Evolutionary conservation across 2,113 vertebrate species (phyloP).

Genomic region (Vulpes ferrilata): DNA sequence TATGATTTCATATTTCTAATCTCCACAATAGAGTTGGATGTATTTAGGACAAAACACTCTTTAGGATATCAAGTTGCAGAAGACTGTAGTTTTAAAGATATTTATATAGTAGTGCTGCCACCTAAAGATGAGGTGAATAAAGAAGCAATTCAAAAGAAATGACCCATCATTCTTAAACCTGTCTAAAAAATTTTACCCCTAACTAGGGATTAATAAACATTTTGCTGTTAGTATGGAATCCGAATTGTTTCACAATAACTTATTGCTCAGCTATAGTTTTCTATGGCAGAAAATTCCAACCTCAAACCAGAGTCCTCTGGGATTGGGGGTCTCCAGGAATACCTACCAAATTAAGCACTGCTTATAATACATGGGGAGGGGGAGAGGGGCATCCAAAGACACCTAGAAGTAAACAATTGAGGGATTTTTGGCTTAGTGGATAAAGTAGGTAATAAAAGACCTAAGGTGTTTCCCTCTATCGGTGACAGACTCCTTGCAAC

Average conservation of each 20-base stretch:
- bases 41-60: conserved; percentile 59
- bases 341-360: neutral
- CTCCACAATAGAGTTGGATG: conserved; percentile 55
- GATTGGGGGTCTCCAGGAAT: conserved; percentile 5
- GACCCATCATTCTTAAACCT: conserved; percentile 40
- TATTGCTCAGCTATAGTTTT: conserved; percentile 45
- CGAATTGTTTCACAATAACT: conserved; percentile 39
- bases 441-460: neutral
- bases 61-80: conserved; percentile 63
- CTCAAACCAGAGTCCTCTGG: neutral
- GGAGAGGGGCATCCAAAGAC: neutral
- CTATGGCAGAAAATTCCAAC: conserved; percentile 34
- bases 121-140: conserved; percentile 81
- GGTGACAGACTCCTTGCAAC: neutral
- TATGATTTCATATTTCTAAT: conserved; percentile 63
- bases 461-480: neutral
- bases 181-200: conserved; percentile 26
- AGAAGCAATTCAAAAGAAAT: conserved; percentile 70
- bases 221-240: conserved; percentile 39
- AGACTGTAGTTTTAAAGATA: conserved; percentile 63
- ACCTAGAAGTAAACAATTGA: conserved; percentile 15
- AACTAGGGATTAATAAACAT: conserved; percentile 41
- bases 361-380: neutral
- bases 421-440: conserved; percentile 43
- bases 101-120: conserved; percentile 81